Percentiles rank a stretch among this genome's conserved stretches.
Conservation (phyloP, 2,113 vertebrate genomes). For the Erinaceus europaeus region DNA sequence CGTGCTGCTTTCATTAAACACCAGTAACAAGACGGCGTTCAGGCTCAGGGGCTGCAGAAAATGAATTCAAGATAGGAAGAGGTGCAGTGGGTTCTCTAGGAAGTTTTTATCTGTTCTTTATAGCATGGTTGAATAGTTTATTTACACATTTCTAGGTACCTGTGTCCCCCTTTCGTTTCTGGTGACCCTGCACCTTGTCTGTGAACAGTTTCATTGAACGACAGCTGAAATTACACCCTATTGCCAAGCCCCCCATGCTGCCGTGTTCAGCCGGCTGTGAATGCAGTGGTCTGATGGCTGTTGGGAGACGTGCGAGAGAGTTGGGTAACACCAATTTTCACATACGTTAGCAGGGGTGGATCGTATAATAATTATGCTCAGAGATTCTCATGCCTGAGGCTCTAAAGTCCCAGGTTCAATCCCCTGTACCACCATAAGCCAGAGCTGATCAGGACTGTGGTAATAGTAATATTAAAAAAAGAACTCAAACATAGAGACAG, state of each 20-base stretch:
- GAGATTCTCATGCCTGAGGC: too few relatives aligned
- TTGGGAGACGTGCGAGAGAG: too few relatives aligned
- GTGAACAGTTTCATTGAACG: background rate
- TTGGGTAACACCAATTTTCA: background rate
- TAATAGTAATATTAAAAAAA: too few relatives aligned
- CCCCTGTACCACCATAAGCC: too few relatives aligned
- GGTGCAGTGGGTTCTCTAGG: background rate
- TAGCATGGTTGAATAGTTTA: background rate
- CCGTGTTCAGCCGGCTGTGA: background rate
- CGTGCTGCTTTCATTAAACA: slow-evolving; percentile 65
- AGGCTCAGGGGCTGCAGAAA: slow-evolving; percentile 19
- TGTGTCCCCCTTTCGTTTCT: background rate
- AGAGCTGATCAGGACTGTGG: too few relatives aligned
- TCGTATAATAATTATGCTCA: too few relatives aligned
- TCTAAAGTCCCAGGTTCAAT: too few relatives aligned
- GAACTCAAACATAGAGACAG: too few relatives aligned
- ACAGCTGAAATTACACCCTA: background rate
- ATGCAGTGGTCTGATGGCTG: too few relatives aligned
- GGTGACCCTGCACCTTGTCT: background rate
- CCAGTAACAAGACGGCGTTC: slow-evolving; percentile 6
- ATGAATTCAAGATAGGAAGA: background rate
- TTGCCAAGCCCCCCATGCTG: too few relatives aligned
- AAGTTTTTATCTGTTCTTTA: background rate
- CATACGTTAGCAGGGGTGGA: too few relatives aligned
- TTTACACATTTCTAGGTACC: background rate